Percentiles rank a stretch among this genome's conserved stretches.
Evolutionary conservation across 1,140 invertebrate genomes (phyloP).

Genomic region (Caenorhabditis tropicalis): DNA sequence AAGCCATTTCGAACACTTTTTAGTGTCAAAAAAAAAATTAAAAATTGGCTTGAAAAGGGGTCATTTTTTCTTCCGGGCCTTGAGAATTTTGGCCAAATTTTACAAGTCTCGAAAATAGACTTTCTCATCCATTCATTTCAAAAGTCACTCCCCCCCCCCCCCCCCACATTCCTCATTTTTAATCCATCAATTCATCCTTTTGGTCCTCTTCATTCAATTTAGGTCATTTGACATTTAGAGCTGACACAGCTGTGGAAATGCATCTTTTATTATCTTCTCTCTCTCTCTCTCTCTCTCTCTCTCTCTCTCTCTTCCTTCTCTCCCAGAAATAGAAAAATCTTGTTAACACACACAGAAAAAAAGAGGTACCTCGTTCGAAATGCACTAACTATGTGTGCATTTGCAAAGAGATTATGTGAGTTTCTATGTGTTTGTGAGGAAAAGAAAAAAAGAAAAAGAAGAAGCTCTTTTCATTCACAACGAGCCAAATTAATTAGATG

Average conservation of each 20-base stretch:
- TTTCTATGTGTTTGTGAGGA: background rate
- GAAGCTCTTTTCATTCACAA: no score
- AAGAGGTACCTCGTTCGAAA: background rate
- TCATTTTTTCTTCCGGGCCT: no score
- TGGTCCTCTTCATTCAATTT: background rate
- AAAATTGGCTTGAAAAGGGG: no score
- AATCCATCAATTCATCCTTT: background rate
- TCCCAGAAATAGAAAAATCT: background rate
- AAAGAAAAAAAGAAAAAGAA: background rate
- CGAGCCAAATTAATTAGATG: constrained; percentile 28
- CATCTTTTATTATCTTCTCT: background rate
- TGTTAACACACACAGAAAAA: background rate
- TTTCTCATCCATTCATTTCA: no score
- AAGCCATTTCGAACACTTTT: no score
- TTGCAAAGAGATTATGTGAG: background rate
- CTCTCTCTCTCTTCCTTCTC: background rate
- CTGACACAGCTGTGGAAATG: background rate
- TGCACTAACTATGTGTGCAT: background rate
- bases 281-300: background rate
- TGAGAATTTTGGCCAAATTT: no score
- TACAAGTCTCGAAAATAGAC: no score
- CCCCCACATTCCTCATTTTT: no score
- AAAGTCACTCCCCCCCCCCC: no score
- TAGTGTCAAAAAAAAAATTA: no score
- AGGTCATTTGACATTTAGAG: background rate